These are phyloP conservation scores for Cricetomys ansorgei DNA, from an alignment of 2,113 vertebrate genomes.

Conservation along the genomic window DNA sequence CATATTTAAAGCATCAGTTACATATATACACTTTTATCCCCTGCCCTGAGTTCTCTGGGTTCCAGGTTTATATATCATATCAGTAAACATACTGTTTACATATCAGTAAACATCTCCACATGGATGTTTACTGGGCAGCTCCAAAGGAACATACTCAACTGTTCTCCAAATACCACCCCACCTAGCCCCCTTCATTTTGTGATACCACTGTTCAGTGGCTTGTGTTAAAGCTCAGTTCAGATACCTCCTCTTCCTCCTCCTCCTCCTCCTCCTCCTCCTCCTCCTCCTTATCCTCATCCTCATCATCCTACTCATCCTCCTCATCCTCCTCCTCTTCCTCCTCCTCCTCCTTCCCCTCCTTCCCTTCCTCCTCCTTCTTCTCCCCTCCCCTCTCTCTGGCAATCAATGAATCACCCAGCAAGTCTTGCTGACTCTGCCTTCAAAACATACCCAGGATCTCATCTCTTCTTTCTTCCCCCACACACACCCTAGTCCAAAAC, in stretches of 20 bases:
- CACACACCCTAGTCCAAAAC: neutral
- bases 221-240: neutral
- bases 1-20: neutral
- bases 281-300: too few species aligned
- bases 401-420: neutral
- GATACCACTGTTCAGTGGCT: neutral
- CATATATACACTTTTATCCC: neutral
- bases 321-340: too few species aligned
- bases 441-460: neutral
- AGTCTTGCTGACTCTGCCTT: neutral
- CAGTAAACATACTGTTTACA: too few species aligned
- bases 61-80: neutral
- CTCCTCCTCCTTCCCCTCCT: too few species aligned
- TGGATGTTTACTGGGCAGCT: neutral
- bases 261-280: too few species aligned
- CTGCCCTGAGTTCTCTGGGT: neutral
- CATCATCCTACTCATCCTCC: too few species aligned
- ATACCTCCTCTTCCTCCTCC: too few species aligned
- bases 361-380: too few species aligned
- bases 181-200: neutral
- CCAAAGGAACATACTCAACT: neutral
- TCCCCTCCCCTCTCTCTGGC: too few species aligned
- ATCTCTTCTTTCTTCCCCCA: neutral
- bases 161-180: neutral
- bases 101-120: neutral